Evolutionary conservation across 1,140 invertebrate genomes (phyloP).

Genomic region (Uloborus diversus): DNA sequence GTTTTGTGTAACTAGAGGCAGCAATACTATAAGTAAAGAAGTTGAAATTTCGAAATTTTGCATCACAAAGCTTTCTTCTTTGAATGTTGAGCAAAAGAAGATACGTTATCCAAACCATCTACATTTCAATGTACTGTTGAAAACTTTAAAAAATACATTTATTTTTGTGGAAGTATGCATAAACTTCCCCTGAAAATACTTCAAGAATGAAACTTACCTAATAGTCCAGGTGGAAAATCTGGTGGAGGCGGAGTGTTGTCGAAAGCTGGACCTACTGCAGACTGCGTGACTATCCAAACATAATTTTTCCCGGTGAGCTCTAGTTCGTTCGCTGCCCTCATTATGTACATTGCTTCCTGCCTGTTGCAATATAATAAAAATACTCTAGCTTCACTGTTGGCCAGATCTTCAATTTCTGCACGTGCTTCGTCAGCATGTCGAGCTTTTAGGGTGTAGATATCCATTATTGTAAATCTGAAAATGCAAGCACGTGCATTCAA

Average conservation of each 20-base stretch:
- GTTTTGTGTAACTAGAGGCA: no score
- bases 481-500: no score
- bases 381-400: slow-evolving; percentile 90
- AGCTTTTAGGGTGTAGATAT: slow-evolving; percentile 57
- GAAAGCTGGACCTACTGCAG: slow-evolving; percentile 78
- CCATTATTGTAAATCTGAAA: slow-evolving; percentile 57
- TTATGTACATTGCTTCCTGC: slow-evolving; percentile 85
- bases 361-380: slow-evolving; percentile 92
- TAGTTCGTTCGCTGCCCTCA: slow-evolving; percentile 80
- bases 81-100: no score
- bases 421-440: slow-evolving; percentile 32
- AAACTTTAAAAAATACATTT: no score
- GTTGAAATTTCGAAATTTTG: no score
- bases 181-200: no score
- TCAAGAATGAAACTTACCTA: no score
- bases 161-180: no score
- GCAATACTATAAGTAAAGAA: no score
- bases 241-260: slow-evolving; percentile 71
- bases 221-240: slow-evolving; percentile 90
- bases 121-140: no score
- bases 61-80: no score
- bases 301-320: slow-evolving; percentile 94
- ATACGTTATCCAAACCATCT: no score
- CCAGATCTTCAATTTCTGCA: slow-evolving; percentile 70
- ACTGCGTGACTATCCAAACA: slow-evolving; percentile 97